Evolutionary conservation across 2,797 vertebrate species (phyloP).

Genomic region (Tadarida brasiliensis): DNA sequence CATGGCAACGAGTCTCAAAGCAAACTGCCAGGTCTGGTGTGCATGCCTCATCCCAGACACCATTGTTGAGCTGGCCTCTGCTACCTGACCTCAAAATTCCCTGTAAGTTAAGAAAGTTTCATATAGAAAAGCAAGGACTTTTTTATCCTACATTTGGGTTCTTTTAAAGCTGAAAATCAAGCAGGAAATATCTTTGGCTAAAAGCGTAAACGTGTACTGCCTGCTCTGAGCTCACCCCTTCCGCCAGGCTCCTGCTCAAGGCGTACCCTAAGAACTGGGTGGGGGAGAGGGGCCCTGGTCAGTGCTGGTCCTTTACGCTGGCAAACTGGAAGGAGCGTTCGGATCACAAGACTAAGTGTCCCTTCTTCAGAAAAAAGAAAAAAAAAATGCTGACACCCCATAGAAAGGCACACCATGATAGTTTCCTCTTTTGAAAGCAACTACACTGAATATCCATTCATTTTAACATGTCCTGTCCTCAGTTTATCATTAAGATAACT

Average conservation of each 20-base stretch:
- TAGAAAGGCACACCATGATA: background rate
- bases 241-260: constrained; percentile 68
- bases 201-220: constrained; percentile 65
- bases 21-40: constrained; percentile 76
- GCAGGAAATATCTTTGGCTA: constrained; percentile 61
- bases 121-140: background rate
- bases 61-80: constrained; percentile 70
- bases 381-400: constrained; percentile 6
- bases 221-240: constrained; percentile 58
- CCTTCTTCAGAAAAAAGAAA: constrained; percentile 11
- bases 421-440: constrained; percentile 60
- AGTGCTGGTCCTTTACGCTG: background rate
- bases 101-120: constrained; percentile 8
- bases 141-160: constrained; percentile 55
- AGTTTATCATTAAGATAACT: background rate
- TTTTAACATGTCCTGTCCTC: constrained; percentile 43
- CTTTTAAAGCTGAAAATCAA: constrained; percentile 76
- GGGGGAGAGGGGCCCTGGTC: background rate
- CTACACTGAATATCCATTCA: background rate
- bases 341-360: constrained; percentile 28
- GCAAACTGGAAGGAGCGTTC: background rate
- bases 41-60: background rate
- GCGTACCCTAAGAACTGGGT: constrained; percentile 13
- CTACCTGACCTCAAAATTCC: constrained; percentile 68
- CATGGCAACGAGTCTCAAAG: constrained; percentile 35